Percentiles rank a stretch among this genome's conserved stretches.
Evolutionary conservation across 1,140 invertebrate genomes (phyloP).

Genomic region (Hylyphantes graminicola): DNA sequence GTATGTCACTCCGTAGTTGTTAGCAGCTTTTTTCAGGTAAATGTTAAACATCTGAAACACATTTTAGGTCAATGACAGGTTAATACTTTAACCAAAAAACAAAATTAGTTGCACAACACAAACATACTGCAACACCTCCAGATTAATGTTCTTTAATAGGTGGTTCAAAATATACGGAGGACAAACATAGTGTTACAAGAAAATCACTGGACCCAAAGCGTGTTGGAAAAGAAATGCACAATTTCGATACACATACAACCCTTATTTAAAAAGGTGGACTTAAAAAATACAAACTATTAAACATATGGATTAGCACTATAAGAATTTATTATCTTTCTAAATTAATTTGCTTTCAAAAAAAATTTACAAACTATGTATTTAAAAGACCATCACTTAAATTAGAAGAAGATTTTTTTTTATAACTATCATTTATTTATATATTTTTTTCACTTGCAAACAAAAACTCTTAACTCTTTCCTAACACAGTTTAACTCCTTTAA

Average conservation of each 20-base stretch:
- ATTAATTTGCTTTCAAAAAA: neutral
- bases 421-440: neutral
- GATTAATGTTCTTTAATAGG: too few relatives aligned
- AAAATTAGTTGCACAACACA: too few relatives aligned
- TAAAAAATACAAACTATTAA: neutral
- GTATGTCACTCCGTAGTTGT: conserved; percentile 96
- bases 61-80: too few relatives aligned
- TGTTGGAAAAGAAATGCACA: too few relatives aligned
- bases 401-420: neutral
- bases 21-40: conserved; percentile 97
- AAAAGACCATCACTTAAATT: neutral
- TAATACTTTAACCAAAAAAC: too few relatives aligned
- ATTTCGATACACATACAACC: too few relatives aligned
- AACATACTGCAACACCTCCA: too few relatives aligned
- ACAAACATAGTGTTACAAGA: too few relatives aligned
- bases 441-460: neutral
- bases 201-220: too few relatives aligned
- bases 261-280: neutral
- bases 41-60: conserved; percentile 91
- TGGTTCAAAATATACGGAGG: too few relatives aligned
- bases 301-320: too few relatives aligned
- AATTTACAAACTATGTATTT: neutral
- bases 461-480: neutral
- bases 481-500: neutral
- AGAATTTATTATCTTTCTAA: too few relatives aligned